Evolutionary conservation across 2,888 invertebrate species (phyloP), one percentile per base, ranked within the genome.

Genomic region (Metopia argyrocephala): DNA sequence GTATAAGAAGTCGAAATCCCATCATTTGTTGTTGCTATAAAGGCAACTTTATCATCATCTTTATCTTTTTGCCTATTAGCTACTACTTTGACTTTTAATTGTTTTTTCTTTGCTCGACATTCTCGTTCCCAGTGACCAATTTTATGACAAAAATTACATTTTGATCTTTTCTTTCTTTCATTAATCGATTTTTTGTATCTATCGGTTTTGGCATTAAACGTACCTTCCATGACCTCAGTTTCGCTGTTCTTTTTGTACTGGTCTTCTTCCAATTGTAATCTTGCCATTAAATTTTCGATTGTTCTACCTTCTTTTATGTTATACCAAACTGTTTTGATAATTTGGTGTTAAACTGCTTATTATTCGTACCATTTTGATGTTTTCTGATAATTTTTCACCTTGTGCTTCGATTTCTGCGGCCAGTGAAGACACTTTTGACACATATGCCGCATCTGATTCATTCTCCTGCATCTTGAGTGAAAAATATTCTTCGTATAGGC

Each of bases 251-350:
- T 74, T 28, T 74, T 71, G 23, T 57, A 18, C 21, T 78, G 64
- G 46, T 62, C 62, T 79, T 79, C 64, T 54, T 69, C 69, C n/a
- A 74, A 20, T 38, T 74, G 68, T 31, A 78, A 54, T 38, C 28
- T 48, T 31, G 76, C 38, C 56, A 78, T 56, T 4, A 78, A 59
- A 25, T 68, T 82, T 18, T 83, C 57, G 65, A 78, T 70, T 6
- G 78, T 79, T 66, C 81, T 69, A n/a, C 82, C 78, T 61, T 83
- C 76, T 65, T 82, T 82, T 18, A 79, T 71, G 52, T 82, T 83
- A 50, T 84, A 83, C 82, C 82, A 84, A 12, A 83, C 83, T 1
- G 64, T 84, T 82, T 28, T 76, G 64, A 59, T 76, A 83, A 45
- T 65, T 83, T 54, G 75, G 50, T 65, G 79, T 20, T 46, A 83